Percentiles rank a stretch among this genome's conserved stretches.
phyloP scores from a whole-genome alignment of 2,888 invertebrate species.

The Eudemis profundana region DNA sequence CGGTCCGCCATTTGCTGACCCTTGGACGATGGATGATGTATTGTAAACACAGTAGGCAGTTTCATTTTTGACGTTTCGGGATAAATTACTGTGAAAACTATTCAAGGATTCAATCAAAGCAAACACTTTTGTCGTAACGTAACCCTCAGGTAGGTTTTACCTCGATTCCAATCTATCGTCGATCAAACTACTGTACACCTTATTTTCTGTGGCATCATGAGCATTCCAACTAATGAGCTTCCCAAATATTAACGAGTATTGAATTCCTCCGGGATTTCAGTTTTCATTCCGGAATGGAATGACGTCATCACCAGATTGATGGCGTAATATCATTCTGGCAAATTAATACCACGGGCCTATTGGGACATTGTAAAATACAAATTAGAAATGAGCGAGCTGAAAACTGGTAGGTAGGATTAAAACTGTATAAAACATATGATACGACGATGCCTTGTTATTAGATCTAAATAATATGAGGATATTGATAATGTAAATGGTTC shows the following conservation, averaged over 20 bases:
- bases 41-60: no score
- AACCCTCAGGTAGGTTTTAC: neutral
- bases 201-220: constrained; percentile 9
- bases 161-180: neutral
- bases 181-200: neutral
- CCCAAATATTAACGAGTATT: constrained; percentile 31
- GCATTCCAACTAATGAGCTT: constrained; percentile 22
- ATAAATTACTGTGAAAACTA: no score
- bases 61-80: no score
- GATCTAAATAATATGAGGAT: no score
- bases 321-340: constrained; percentile 10
- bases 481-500: no score
- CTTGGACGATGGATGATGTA: no score
- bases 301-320: constrained; percentile 18
- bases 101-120: no score
- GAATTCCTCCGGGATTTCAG: constrained; percentile 20
- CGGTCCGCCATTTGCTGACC: no score
- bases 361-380: no score
- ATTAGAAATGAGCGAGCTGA: neutral
- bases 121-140: neutral
- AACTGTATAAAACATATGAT: no score
- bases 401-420: no score
- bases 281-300: constrained; percentile 33
- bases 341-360: neutral
- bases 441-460: no score